Evolutionary conservation across 2,113 vertebrate species (phyloP).

Genomic region (Archocentrus centrarchus): DNA sequence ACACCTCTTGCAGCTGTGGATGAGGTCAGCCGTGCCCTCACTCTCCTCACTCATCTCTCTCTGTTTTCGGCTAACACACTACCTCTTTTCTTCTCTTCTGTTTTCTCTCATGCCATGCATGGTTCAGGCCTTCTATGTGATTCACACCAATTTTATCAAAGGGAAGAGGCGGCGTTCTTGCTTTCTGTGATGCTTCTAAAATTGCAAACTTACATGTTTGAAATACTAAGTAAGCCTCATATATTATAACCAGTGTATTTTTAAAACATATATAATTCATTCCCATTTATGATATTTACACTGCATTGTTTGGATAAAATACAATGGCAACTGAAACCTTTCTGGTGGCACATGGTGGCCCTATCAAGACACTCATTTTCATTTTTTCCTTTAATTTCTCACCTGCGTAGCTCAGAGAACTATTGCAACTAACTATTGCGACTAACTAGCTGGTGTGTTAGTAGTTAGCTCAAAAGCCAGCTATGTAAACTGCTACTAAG

Average conservation of each 20-base stretch:
- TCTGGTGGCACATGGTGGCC: too few species aligned
- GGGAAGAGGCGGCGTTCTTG: neutral
- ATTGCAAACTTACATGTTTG: neutral
- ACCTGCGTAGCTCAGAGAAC: neutral
- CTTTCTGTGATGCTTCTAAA: neutral
- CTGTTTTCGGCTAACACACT: conserved; percentile 53
- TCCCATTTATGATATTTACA: neutral
- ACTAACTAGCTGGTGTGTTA: neutral
- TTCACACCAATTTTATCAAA: conserved; percentile 8
- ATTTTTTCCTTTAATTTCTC: neutral
- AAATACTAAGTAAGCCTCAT: neutral
- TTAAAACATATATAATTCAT: neutral
- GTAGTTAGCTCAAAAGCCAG: neutral
- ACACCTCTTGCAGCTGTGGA: conserved; percentile 74
- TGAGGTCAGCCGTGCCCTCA: conserved; percentile 51
- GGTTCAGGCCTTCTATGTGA: neutral
- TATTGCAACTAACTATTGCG: neutral
- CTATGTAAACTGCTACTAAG: neutral
- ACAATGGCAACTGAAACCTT: neutral
- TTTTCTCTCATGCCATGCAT: neutral
- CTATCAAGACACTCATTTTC: neutral
- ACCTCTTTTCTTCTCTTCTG: conserved; percentile 48
- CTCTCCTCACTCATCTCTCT: conserved; percentile 48
- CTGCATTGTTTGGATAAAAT: neutral
- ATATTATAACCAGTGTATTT: neutral